Evolutionary conservation across 2,797 vertebrate species (phyloP), one percentile per base, ranked within the genome.

Genomic region (Rhinophrynus dorsalis): DNA sequence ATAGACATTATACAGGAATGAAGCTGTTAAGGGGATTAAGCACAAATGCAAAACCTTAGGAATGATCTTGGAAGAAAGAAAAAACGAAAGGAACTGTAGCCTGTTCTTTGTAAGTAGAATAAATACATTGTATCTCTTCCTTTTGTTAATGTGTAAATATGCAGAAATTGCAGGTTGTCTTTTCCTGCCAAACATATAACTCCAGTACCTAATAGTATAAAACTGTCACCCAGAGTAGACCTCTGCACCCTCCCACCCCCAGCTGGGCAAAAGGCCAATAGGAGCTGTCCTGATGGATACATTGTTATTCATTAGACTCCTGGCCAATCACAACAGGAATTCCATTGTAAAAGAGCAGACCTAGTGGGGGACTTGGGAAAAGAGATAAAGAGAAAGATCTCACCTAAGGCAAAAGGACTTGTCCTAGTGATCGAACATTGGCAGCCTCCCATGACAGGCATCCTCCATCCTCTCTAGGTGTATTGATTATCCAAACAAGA

Each of bases 371-470:
- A 30, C 20, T 21, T 67, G 74, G 72, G 76, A 75, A 42, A 37
- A 1, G 40, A 74, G 26, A 4, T 63, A 6, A 6, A 66, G 42
- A 77, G 35, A 63, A 77, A 67, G 79, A 78, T 79, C 82, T 74
- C 79, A 78, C 79, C 80, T 84, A 69, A 56, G 76, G 68, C 48
- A 27, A 64, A 23, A 37, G 51, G 66, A 62, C 61, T 23, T 47
- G 62, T 60, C 67, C 15, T 57, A 32, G 7, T 51, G 51, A 20
- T 20, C 63, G 64, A 54, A 27, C 23, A 30, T 21, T 32, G 48
- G 35, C 44, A 52, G 0, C 62, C 74, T 56, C 26, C 50, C 60
- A 65, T 32, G 23, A 7, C 33, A 32, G 20, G n/a, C 48, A 45
- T 29, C 45, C 29, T 35, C 24, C 26, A 4, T 63, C 60, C 21